Conservation (phyloP, 30 jellyfish, hydroid and myxozoan genomes). For the Sanderia malayensis region DNA sequence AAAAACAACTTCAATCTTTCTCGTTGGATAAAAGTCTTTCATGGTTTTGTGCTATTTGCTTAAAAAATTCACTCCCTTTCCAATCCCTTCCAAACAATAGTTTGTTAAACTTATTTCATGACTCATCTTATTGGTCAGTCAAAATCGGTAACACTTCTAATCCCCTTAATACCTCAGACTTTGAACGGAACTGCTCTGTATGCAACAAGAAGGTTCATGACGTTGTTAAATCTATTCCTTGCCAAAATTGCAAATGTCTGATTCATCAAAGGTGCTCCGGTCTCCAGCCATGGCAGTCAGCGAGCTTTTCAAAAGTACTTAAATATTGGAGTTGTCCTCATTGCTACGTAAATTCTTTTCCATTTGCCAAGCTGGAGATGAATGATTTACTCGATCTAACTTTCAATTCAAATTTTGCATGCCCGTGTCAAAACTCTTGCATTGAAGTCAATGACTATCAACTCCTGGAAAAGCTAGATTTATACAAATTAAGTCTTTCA, state of each 20-base stretch:
- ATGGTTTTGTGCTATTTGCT: slow-evolving; percentile 7
- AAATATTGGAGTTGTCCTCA: background rate
- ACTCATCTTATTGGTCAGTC: slow-evolving; percentile 8
- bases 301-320: slow-evolving; percentile 1
- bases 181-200: slow-evolving; percentile 8
- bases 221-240: slow-evolving; percentile 8
- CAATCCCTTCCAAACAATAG: slow-evolving; percentile 3
- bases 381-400: background rate
- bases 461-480: background rate
- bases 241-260: slow-evolving; percentile 2
- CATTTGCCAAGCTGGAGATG: background rate
- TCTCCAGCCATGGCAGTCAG: slow-evolving; percentile 9
- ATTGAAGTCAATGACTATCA: background rate
- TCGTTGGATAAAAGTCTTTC: slow-evolving; percentile 6
- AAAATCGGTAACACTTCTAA: background rate
- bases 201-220: slow-evolving; percentile 6
- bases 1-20: background rate
- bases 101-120: background rate
- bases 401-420: slow-evolving; percentile 6
- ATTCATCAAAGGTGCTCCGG: slow-evolving; percentile 12
- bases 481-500: background rate
- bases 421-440: background rate
- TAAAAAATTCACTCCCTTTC: slow-evolving; percentile 4
- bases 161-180: background rate
- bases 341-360: background rate